phyloP scores from a whole-genome alignment of 2,113 vertebrate genomes.

The Uria lomvia region DNA sequence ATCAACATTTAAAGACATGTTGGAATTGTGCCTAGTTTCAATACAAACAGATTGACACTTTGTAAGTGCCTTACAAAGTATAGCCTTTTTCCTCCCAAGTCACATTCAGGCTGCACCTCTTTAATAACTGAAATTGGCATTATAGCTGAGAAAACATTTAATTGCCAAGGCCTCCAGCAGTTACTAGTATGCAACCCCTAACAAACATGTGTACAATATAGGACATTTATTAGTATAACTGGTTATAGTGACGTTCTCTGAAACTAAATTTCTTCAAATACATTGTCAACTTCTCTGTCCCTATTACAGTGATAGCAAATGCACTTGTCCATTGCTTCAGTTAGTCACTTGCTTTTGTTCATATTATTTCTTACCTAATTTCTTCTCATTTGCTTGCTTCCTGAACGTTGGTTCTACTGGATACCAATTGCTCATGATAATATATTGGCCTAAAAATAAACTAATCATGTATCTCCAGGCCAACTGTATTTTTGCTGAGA shows the following conservation, averaged over 20 bases:
- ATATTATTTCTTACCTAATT: background rate
- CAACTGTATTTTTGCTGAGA: background rate
- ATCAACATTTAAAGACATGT: background rate
- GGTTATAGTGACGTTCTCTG: background rate
- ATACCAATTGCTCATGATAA: background rate
- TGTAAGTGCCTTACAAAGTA: background rate
- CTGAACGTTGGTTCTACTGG: background rate
- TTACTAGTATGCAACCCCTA: background rate
- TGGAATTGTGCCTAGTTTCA: background rate
- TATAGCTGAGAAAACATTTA: background rate
- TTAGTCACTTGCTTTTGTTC: background rate
- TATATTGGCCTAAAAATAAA: background rate
- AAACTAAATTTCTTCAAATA: background rate
- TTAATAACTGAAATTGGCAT: background rate
- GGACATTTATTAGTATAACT: background rate
- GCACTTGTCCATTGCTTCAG: background rate
- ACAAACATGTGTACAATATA: background rate
- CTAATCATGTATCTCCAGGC: background rate
- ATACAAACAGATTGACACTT: background rate
- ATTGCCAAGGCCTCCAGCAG: background rate
- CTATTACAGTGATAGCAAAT: background rate
- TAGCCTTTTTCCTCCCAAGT: background rate
- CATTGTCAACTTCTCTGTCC: background rate
- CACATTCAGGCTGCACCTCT: background rate
- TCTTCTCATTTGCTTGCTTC: background rate